Evolutionary conservation across 2,113 vertebrate species (phyloP), one percentile per base, ranked within the genome.

Genomic region (Antechinus flavipes): DNA sequence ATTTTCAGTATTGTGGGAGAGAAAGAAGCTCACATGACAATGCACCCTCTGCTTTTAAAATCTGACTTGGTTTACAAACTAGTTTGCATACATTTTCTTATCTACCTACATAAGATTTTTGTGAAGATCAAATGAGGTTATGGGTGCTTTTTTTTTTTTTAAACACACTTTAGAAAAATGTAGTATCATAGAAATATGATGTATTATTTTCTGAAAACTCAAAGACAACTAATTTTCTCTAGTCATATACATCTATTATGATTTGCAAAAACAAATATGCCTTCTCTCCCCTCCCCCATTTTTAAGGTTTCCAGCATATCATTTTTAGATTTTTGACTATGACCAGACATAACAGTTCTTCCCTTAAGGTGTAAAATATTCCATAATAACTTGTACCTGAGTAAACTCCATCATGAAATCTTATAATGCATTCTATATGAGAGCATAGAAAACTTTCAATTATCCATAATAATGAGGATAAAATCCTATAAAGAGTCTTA

Each of bases 171-270:
- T 92, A 3, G 3, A 89, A 94, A 61, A 53, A 10, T 91, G 61
- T 93, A 24, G 30, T 76, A 68, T 35, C 47, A 94, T 56, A 10
- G 8, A 91, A 94, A 89, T 56, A 22, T 84, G 61, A 94, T n/a
- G 30, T 53, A 91, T 25, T 47, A 91, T 90, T 84, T 84, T 84
- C 22, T 11, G 7, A 91, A 76, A 61, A 89, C 19, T 42, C 19
- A 89, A 47, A 27, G 49, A 16, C 12, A 91, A 91, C 3, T 54
- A 54, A 53, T 14, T n/a, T 56, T 56, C 19, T 55, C 52, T 47
- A 10, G 89, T 93, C 55, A 42, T 16, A 24, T 56, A 26, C 4
- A 54, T 47, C 42, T 24, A 90, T 24, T 54, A 27, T 95, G 61
- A 47, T 90, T 54, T 95, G 12, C 35, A 94, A 90, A 56, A 68